Evolutionary conservation across 2,797 vertebrate species (phyloP).

Genomic region (Lutjanus argentimaculatus): DNA sequence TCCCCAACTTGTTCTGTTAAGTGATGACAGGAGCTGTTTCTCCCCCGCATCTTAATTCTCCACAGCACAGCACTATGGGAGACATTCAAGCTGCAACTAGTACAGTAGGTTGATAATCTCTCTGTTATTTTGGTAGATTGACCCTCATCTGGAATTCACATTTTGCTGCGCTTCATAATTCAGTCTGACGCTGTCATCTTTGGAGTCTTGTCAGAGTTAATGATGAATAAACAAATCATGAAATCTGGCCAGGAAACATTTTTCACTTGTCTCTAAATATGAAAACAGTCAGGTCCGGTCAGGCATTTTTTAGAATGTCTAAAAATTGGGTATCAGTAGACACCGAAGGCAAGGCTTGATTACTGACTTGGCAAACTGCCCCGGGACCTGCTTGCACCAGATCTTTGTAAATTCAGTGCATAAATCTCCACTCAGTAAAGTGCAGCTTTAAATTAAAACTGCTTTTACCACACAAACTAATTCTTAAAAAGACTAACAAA

Average conservation of each 20-base stretch:
- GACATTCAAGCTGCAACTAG: constrained; percentile 65
- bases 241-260: constrained; percentile 11
- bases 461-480: background rate
- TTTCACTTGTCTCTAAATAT: background rate
- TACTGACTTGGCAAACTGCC: background rate
- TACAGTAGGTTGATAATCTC: constrained; percentile 37
- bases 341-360: background rate
- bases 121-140: constrained; percentile 44
- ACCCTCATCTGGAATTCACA: constrained; percentile 41
- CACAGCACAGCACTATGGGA: constrained; percentile 45
- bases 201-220: constrained; percentile 28
- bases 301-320: background rate
- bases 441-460: background rate
- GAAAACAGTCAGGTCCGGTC: background rate
- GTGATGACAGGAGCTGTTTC: constrained; percentile 74
- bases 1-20: constrained; percentile 66
- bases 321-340: background rate
- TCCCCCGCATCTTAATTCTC: constrained; percentile 67
- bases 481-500: background rate
- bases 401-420: background rate
- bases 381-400: too few relatives aligned
- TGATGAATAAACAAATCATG: background rate
- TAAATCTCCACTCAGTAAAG: background rate
- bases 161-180: constrained; percentile 62
- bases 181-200: constrained; percentile 35